Evolutionary conservation across 2,888 invertebrate genomes (phyloP).

Genomic region (Emmelina monodactyla): DNA sequence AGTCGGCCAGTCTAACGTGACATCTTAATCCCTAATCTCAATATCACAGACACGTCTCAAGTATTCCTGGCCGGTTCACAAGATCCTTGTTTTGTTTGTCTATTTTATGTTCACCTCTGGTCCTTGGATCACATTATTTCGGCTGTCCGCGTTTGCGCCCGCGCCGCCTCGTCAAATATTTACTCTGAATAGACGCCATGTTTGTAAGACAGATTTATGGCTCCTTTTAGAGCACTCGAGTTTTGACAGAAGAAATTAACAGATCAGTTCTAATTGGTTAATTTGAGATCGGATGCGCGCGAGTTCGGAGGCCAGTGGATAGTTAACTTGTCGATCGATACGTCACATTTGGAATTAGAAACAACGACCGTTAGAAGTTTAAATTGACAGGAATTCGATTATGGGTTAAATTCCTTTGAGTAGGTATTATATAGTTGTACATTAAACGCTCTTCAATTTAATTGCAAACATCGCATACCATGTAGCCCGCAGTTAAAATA

Average conservation of each 20-base stretch:
- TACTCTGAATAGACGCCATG: slow-evolving; percentile 28
- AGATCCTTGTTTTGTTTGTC: slow-evolving; percentile 39
- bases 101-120: slow-evolving; percentile 41
- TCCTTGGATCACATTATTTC: slow-evolving; percentile 34
- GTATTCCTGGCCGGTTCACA: slow-evolving; percentile 29
- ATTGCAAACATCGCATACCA: slow-evolving; percentile 9
- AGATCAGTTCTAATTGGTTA: slow-evolving; percentile 32
- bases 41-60: slow-evolving; percentile 19
- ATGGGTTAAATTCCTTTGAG: too few species aligned
- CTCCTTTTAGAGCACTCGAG: slow-evolving; percentile 28
- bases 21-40: slow-evolving; percentile 21
- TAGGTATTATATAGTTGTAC: too few species aligned
- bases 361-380: too few species aligned
- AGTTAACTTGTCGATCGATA: slow-evolving; percentile 16
- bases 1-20: slow-evolving; percentile 36
- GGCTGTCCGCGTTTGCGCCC: slow-evolving; percentile 2
- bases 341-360: too few species aligned
- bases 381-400: too few species aligned
- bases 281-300: slow-evolving; percentile 16
- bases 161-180: slow-evolving; percentile 32
- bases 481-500: slow-evolving; percentile 5
- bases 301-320: slow-evolving; percentile 6
- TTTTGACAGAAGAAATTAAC: slow-evolving; percentile 34
- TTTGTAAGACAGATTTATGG: slow-evolving; percentile 39
- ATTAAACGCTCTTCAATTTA: too few species aligned